These are phyloP conservation scores for Metallyticus violacea DNA, from an alignment of 2,888 invertebrate species.

Conservation along the genomic window DNA sequence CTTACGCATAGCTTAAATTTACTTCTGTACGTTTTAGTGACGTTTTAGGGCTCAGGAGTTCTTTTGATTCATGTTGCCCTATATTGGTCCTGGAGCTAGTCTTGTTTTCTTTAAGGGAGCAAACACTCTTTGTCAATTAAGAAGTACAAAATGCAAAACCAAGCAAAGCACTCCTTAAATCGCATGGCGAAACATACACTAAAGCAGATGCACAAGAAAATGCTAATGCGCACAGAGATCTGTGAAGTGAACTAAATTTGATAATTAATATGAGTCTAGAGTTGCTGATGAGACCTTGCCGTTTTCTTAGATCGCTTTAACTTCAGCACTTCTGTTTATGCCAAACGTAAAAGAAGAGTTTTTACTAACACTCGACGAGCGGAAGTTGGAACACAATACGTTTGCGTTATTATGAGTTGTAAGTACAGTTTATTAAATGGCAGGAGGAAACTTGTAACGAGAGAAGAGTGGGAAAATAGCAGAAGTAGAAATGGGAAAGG, in stretches of 20 bases:
- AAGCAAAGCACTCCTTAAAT: no score
- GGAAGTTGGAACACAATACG: background rate
- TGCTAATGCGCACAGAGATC: background rate
- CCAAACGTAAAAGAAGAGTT: background rate
- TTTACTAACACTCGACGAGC: background rate
- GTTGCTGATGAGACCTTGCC: background rate
- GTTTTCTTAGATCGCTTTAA: no score
- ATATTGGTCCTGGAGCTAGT: no score
- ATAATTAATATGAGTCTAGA: background rate
- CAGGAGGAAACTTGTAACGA: background rate
- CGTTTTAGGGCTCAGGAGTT: no score
- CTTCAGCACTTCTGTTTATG: background rate
- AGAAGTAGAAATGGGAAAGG: background rate
- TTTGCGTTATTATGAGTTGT: background rate
- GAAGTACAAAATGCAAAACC: no score
- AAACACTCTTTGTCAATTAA: no score
- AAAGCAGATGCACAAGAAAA: no score
- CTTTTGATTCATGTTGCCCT: no score
- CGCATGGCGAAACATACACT: no score
- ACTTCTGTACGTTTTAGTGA: no score
- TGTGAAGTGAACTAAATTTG: background rate
- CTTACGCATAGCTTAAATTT: no score
- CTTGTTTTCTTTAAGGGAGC: no score
- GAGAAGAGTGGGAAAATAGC: background rate
- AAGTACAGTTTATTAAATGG: background rate